Evolutionary conservation across 2,888 invertebrate genomes (phyloP).

Genomic region (Ashinkailepas kermadecensis): DNA sequence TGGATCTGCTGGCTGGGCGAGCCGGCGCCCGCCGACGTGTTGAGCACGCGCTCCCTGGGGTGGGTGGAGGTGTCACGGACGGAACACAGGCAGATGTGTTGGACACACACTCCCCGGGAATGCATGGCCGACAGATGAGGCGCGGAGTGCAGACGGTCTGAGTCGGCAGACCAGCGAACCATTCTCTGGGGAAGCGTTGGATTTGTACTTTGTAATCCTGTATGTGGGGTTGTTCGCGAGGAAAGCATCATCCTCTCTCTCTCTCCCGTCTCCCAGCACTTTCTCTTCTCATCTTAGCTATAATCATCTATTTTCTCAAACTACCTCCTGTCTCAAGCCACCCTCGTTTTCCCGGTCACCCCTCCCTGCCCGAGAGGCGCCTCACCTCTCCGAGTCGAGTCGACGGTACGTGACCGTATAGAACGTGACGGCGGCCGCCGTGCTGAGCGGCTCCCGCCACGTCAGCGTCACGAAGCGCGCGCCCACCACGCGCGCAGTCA

Average conservation of each 20-base stretch:
- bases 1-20: conserved; percentile 36
- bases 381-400: conserved; percentile 76
- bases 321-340: too few species aligned
- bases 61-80: not conserved
- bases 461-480: conserved; percentile 81
- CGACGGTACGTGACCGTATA: conserved; percentile 85
- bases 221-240: too few species aligned
- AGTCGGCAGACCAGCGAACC: too few species aligned
- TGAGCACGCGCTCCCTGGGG: conserved; percentile 45
- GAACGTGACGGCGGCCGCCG: conserved; percentile 60
- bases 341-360: not conserved
- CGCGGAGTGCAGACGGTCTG: too few species aligned
- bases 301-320: too few species aligned
- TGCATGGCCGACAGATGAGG: too few species aligned
- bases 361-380: not conserved
- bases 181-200: too few species aligned
- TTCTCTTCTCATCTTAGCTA: too few species aligned
- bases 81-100: not conserved
- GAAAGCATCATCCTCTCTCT: too few species aligned
- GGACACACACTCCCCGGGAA: too few species aligned
- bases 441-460: conserved; percentile 73
- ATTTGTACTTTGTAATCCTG: too few species aligned
- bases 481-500: conserved; percentile 71
- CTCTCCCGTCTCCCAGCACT: too few species aligned
- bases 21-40: conserved; percentile 36